Evolutionary conservation across 2,888 invertebrate species (phyloP).

Genomic region (Hermodice carunculata): DNA sequence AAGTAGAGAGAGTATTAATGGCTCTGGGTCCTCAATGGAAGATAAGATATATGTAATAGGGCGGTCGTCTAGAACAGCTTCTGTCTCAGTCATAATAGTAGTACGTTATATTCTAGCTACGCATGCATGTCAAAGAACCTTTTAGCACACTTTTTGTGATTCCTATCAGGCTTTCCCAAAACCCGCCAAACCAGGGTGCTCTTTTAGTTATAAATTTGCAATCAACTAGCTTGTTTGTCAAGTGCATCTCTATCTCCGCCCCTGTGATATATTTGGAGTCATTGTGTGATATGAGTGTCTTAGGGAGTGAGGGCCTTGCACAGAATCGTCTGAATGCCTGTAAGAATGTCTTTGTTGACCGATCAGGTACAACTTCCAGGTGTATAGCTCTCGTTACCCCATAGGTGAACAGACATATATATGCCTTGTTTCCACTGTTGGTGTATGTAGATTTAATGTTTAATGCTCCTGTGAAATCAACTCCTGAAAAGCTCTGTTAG

Average conservation of each 20-base stretch:
- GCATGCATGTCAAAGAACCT: conserved; percentile 63
- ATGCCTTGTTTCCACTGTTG: conserved; percentile 49
- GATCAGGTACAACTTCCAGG: conserved; percentile 60
- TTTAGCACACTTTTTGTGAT: too few relatives aligned
- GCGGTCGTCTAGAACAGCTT: neutral
- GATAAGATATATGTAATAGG: neutral
- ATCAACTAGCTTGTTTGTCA: neutral
- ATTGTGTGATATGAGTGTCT: conserved; percentile 62
- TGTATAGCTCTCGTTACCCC: conserved; percentile 66
- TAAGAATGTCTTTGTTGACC: conserved; percentile 57
- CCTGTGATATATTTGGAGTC: conserved; percentile 66
- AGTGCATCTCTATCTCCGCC: neutral
- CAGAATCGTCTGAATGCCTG: conserved; percentile 59
- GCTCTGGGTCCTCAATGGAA: neutral
- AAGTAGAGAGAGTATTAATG: neutral
- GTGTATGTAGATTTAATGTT: conserved; percentile 51
- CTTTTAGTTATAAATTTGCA: neutral
- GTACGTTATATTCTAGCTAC: conserved; percentile 56
- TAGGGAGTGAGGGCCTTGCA: conserved; percentile 55
- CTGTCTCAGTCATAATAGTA: neutral
- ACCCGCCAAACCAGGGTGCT: too few relatives aligned
- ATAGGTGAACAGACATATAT: conserved; percentile 66
- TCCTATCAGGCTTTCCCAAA: too few relatives aligned
- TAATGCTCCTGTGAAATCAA: conserved; percentile 67
- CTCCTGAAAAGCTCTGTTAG: too few relatives aligned